Evolutionary conservation across 2,888 invertebrate genomes (phyloP).

Genomic region (Sisyra nigra): DNA sequence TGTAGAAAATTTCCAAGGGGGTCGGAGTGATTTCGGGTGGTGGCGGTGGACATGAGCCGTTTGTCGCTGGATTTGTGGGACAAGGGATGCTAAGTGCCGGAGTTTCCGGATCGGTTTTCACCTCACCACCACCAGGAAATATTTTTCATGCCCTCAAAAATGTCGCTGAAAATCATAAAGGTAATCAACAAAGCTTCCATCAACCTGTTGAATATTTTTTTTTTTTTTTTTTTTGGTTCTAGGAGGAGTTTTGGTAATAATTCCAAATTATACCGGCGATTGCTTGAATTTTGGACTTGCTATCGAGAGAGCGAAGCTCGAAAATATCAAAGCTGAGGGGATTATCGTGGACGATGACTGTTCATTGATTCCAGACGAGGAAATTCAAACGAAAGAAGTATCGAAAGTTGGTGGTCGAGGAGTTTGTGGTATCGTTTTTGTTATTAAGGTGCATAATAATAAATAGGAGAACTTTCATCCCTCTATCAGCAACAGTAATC

Average conservation of each 20-base stretch:
- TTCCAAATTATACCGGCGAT: conserved; percentile 64
- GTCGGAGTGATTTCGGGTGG: conserved; percentile 10
- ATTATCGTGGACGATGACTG: conserved; percentile 50
- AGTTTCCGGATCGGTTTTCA: conserved; percentile 58
- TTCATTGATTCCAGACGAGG: conserved; percentile 22
- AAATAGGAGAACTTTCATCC: no score
- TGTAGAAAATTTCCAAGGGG: neutral
- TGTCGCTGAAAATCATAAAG: conserved; percentile 37
- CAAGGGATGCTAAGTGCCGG: conserved; percentile 64
- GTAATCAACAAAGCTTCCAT: no score
- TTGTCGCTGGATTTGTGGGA: conserved; percentile 36
- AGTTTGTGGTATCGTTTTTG: conserved; percentile 43
- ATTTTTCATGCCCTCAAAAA: conserved; percentile 47
- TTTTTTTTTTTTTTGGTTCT: no score
- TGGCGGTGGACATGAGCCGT: conserved; percentile 9
- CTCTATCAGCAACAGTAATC: no score
- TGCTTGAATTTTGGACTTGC: conserved; percentile 62
- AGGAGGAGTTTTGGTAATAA: conserved; percentile 49
- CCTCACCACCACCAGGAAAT: conserved; percentile 55
- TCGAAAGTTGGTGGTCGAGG: conserved; percentile 42
- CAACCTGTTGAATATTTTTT: no score
- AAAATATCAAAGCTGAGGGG: conserved; percentile 35
- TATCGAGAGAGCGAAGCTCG: conserved; percentile 43
- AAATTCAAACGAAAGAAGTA: conserved; percentile 19
- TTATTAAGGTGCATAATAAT: conserved; percentile 31